Evolutionary conservation across 2,888 invertebrate species (phyloP).

Genomic region (Euplagia quadripunctaria): DNA sequence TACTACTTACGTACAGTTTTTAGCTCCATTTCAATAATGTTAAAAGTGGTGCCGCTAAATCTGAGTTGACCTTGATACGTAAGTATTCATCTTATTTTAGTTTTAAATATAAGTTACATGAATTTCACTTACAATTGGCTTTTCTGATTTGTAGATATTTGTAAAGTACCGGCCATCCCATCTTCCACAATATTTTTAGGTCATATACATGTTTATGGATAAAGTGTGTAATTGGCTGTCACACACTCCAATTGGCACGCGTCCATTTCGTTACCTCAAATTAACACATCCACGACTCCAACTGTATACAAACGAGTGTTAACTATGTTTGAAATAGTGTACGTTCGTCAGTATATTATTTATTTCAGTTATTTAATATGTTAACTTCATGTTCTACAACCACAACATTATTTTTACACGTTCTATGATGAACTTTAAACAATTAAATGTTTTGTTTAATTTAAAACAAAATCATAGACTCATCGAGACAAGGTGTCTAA

Average conservation of each 20-base stretch:
- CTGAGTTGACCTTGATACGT: too few species aligned
- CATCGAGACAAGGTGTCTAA: background rate
- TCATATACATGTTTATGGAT: background rate
- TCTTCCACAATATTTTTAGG: background rate
- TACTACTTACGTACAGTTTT: too few species aligned
- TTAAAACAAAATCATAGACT: background rate
- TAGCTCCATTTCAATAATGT: too few species aligned
- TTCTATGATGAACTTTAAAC: background rate
- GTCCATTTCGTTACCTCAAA: background rate
- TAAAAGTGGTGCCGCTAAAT: too few species aligned
- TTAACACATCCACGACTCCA: background rate
- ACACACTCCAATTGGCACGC: slow-evolving; percentile 2
- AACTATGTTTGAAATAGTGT: background rate
- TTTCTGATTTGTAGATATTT: background rate
- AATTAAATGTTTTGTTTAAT: background rate
- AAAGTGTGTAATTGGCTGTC: background rate
- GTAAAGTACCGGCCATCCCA: background rate
- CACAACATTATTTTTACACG: background rate
- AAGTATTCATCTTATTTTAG: too few species aligned
- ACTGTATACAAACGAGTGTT: background rate
- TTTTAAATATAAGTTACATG: too few species aligned
- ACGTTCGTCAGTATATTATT: background rate
- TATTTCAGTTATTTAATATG: background rate
- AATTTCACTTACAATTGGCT: too few species aligned
- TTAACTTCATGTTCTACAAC: too few species aligned